phyloP scores from a whole-genome alignment of 2,888 invertebrate genomes.

The Prenolepis imparis region DNA sequence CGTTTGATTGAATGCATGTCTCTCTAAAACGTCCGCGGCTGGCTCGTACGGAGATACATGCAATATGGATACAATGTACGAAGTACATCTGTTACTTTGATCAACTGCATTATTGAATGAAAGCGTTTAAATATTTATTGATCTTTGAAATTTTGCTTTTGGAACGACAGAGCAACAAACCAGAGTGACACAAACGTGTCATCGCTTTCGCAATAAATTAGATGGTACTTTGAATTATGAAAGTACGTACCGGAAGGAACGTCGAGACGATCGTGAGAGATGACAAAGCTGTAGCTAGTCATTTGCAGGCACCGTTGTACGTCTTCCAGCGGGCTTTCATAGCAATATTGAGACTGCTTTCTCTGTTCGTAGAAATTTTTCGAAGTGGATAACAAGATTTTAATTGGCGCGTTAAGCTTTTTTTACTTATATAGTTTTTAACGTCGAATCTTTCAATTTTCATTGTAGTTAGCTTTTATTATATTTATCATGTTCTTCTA shows the following conservation, averaged over 20 bases:
- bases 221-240: neutral
- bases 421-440: constrained; percentile 6
- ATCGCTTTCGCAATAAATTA: constrained; percentile 8
- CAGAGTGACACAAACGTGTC: neutral
- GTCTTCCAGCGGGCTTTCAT: neutral
- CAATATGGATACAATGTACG: neutral
- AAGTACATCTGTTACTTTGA: neutral
- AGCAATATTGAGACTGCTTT: constrained; percentile 13
- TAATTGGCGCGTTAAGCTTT: constrained; percentile 4
- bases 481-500: neutral
- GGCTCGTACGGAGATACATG: neutral
- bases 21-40: neutral
- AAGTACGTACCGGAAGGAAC: constrained; percentile 6
- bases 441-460: neutral
- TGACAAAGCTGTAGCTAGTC: neutral
- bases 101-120: constrained; percentile 4
- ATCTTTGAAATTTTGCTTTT: constrained; percentile 11
- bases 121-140: constrained; percentile 14
- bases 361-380: constrained; percentile 3
- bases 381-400: constrained; percentile 11
- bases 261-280: neutral
- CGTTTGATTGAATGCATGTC: constrained; percentile 11
- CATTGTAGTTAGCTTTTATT: neutral
- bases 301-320: constrained; percentile 8
- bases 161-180: neutral